These are phyloP conservation scores for Malthinus flaveolus DNA, from an alignment of 2,888 invertebrate species.

Conservation along the genomic window DNA sequence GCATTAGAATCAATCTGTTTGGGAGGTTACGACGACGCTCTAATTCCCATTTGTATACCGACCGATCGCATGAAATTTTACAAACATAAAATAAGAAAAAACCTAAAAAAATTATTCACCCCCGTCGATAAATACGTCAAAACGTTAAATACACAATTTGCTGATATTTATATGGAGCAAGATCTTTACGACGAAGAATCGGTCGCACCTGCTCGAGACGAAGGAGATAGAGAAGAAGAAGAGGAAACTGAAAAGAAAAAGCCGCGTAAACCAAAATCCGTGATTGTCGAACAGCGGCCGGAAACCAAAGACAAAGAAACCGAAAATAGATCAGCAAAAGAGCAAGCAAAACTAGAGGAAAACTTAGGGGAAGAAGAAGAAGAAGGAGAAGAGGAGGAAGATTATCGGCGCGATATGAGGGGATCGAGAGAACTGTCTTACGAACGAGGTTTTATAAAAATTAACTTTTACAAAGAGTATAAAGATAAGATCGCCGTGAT, in stretches of 20 bases:
- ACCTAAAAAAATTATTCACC: constrained; percentile 18
- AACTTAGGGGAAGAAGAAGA: too few relatives aligned
- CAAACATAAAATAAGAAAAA: constrained; percentile 12
- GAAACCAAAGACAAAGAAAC: neutral
- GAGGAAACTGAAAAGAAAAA: too few relatives aligned
- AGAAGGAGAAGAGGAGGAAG: neutral
- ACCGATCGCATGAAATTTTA: constrained; percentile 38
- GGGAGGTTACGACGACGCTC: constrained; percentile 33
- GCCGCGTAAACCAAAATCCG: too few relatives aligned
- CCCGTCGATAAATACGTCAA: constrained; percentile 26
- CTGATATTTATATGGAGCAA: neutral
- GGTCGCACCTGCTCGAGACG: neutral
- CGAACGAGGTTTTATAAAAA: constrained; percentile 63
- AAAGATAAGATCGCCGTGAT: constrained; percentile 64
- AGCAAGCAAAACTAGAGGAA: neutral
- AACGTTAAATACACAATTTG: constrained; percentile 25
- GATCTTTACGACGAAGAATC: neutral
- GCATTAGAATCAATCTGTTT: constrained; percentile 39
- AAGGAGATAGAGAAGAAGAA: neutral
- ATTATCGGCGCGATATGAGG: neutral
- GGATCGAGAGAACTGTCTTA: constrained; percentile 55
- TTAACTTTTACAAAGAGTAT: constrained; percentile 63
- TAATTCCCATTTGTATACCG: constrained; percentile 43
- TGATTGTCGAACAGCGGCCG: neutral
- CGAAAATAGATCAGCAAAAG: too few relatives aligned